These are phyloP conservation scores for Zaprionus capensis DNA, from an alignment of 1,140 invertebrate species.

Conservation along the genomic window DNA sequence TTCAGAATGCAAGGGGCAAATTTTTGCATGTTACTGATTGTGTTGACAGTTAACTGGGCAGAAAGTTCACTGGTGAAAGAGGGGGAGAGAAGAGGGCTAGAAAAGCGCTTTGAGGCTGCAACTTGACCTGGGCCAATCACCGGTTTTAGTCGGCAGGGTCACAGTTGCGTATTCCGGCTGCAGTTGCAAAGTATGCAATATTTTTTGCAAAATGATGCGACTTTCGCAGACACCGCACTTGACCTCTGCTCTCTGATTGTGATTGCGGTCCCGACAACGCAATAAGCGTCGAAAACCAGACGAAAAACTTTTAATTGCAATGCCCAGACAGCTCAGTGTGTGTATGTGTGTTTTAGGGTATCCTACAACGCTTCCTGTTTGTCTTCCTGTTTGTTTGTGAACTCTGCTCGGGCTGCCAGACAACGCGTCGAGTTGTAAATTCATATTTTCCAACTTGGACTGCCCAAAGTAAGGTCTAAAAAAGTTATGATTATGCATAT, in stretches of 20 bases:
- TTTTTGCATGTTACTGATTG: constrained; percentile 26
- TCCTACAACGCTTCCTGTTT: constrained; percentile 14
- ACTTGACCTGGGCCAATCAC: constrained; percentile 65
- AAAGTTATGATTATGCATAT: constrained; percentile 64
- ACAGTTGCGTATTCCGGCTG: constrained; percentile 46
- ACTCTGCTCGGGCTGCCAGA: constrained; percentile 39
- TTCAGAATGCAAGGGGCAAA: constrained; percentile 52
- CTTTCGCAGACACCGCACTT: constrained; percentile 54
- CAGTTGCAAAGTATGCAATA: constrained; percentile 25
- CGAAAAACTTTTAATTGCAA: constrained; percentile 76
- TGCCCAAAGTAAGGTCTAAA: constrained; percentile 47
- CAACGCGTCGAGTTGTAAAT: constrained; percentile 48
- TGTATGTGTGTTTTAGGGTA: constrained; percentile 6
- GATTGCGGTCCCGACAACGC: constrained; percentile 70
- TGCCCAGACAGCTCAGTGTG: constrained; percentile 7
- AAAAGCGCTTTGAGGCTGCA: not conserved
- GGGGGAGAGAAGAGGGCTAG: not conserved
- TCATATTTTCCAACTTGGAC: constrained; percentile 51
- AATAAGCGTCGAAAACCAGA: constrained; percentile 68
- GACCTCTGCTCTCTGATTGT: constrained; percentile 62
- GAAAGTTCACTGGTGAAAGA: not conserved
- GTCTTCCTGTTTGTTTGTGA: constrained; percentile 38
- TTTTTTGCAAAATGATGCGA: constrained; percentile 17
- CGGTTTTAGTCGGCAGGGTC: constrained; percentile 18
- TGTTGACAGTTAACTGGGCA: constrained; percentile 68